Evolutionary conservation across 2,113 vertebrate genomes (phyloP).

Genomic region (Natator depressus): DNA sequence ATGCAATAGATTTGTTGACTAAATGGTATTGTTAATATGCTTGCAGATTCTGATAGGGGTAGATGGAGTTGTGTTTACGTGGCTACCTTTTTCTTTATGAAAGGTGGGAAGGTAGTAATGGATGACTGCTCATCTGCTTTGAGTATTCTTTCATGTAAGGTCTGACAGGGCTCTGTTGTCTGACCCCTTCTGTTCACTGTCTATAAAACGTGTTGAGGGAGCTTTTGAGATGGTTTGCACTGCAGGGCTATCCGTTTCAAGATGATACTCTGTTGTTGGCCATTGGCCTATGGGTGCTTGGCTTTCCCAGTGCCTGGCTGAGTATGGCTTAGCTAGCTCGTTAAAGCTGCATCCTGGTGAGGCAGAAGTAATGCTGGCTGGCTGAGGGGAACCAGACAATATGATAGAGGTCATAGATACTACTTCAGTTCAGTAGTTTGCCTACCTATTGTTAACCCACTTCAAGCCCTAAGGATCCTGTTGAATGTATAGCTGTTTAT

Average conservation of each 20-base stretch:
- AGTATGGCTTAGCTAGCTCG: not conserved
- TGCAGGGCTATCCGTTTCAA: not conserved
- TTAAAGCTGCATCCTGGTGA: not conserved
- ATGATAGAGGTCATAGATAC: not conserved
- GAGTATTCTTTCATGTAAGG: not conserved
- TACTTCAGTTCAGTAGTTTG: not conserved
- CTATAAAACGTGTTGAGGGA: not conserved
- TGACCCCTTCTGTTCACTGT: not conserved
- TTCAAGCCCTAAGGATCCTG: not conserved
- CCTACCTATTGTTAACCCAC: not conserved
- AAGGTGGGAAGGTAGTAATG: not conserved
- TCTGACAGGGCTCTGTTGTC: not conserved
- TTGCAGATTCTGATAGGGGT: not conserved
- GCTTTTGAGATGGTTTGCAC: not conserved
- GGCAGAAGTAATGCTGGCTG: not conserved
- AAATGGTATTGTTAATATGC: not conserved
- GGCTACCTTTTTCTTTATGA: not conserved
- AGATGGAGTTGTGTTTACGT: not conserved
- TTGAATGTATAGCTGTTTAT: not conserved
- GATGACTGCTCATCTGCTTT: not conserved
- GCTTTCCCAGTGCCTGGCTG: not conserved
- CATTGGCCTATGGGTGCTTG: rapidly evolving
- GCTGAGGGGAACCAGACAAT: not conserved
- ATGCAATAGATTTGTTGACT: not conserved
- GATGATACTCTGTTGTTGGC: not conserved